A percentile compares a stretch with the other conserved stretches of the same genome.
Conservation (phyloP, 2,888 invertebrate genomes). For the Habroteleia sp. region DNA sequence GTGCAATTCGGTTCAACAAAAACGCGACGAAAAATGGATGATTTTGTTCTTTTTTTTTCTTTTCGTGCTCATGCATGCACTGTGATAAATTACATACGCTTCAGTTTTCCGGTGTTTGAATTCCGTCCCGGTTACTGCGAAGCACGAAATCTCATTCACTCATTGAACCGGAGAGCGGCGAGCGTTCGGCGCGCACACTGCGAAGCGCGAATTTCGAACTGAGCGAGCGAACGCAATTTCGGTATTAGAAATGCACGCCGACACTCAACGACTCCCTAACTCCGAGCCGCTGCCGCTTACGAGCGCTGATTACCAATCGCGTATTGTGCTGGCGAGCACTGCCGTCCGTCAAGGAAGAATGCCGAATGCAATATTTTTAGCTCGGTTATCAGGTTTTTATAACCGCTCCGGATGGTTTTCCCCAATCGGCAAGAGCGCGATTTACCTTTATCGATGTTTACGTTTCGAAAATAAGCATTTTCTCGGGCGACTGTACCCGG, state of each 20-base stretch:
- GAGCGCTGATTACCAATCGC: slow-evolving; percentile 37
- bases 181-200: neutral
- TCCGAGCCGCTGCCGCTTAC: slow-evolving; percentile 5
- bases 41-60: too few species aligned
- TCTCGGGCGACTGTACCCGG: too few species aligned
- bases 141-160: too few species aligned
- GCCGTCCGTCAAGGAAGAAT: slow-evolving; percentile 42
- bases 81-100: too few species aligned
- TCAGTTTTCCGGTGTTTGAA: too few species aligned
- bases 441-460: slow-evolving; percentile 55
- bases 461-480: slow-evolving; percentile 10
- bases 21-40: too few species aligned
- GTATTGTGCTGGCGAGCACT: slow-evolving; percentile 36
- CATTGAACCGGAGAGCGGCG: too few species aligned
- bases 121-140: neutral
- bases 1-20: too few species aligned
- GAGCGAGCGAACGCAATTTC: neutral
- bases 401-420: slow-evolving; percentile 31
- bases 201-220: slow-evolving; percentile 23
- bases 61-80: too few species aligned
- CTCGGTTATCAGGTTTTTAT: slow-evolving; percentile 61
- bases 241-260: slow-evolving; percentile 2
- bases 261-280: slow-evolving; percentile 9
- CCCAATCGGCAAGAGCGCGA: slow-evolving; percentile 55
- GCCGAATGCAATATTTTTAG: slow-evolving; percentile 52